These are phyloP conservation scores for Epistrophe eligans DNA, from an alignment of 2,888 invertebrate species.

Conservation along the genomic window DNA sequence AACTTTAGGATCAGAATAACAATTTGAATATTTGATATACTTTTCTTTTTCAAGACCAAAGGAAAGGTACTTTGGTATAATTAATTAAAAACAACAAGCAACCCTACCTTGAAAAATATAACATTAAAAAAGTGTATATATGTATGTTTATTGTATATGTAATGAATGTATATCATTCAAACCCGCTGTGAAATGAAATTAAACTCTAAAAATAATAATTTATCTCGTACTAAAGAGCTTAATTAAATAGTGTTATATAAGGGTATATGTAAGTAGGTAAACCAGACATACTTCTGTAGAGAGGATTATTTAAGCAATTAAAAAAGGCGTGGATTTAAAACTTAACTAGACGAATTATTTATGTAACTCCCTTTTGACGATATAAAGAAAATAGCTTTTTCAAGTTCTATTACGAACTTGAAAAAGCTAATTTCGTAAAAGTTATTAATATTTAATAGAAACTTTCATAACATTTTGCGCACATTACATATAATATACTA, in stretches of 20 bases:
- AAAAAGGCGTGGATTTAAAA: constrained; percentile 2
- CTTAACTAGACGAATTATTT: neutral
- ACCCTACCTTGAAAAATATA: constrained; percentile 14
- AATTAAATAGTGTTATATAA: neutral
- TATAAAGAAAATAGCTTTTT: neutral
- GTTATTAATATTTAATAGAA: neutral
- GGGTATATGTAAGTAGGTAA: too few species aligned
- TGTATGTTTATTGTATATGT: neutral
- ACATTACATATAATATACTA: too few species aligned
- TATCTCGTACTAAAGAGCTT: neutral
- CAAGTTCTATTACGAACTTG: neutral
- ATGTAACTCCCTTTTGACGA: neutral
- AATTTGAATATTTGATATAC: constrained; percentile 2
- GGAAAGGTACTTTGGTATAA: neutral
- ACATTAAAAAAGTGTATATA: neutral
- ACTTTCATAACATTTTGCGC: too few species aligned
- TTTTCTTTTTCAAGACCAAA: neutral
- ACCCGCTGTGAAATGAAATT: constrained; percentile 1
- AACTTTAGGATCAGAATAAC: neutral
- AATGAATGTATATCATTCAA: neutral
- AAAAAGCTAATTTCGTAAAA: neutral
- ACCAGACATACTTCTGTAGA: neutral
- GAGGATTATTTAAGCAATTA: neutral
- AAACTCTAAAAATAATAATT: neutral
- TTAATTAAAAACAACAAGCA: constrained; percentile 14